phyloP scores from a whole-genome alignment of 2,888 invertebrate genomes.

The Sussaba pulchella region DNA sequence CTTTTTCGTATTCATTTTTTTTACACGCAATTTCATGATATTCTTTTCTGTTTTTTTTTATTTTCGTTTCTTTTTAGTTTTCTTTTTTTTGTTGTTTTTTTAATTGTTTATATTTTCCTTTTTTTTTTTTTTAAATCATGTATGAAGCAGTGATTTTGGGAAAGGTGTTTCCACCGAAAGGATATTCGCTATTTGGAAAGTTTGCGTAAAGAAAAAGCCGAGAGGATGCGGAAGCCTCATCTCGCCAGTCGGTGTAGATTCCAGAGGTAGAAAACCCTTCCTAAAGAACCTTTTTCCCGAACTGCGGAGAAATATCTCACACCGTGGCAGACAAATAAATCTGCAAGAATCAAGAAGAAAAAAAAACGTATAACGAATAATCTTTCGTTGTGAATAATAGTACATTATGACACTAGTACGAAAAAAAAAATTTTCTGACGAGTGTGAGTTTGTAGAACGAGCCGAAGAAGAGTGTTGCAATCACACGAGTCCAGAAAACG shows the following conservation, averaged over 20 bases:
- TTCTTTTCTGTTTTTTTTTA: conserved; percentile 24
- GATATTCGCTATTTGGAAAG: conserved; percentile 25
- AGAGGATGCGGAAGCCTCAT: too few species aligned
- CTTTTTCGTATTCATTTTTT: conserved; percentile 48
- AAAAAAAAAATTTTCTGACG: too few species aligned
- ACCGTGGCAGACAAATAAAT: conserved; percentile 53
- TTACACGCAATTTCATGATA: background rate
- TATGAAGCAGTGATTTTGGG: conserved; percentile 48
- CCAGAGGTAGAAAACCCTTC: conserved; percentile 5
- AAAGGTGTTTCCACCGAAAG: conserved; percentile 45
- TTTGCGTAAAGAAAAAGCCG: conserved; percentile 28
- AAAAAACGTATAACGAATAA: conserved; percentile 48
- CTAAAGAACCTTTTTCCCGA: too few species aligned
- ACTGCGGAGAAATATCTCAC: conserved; percentile 41
- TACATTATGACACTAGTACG: too few species aligned
- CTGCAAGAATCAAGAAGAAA: conserved; percentile 62
- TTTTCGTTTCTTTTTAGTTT: conserved; percentile 49
- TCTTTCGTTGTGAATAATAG: too few species aligned
- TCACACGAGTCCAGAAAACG: too few species aligned
- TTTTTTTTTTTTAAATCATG: conserved; percentile 27
- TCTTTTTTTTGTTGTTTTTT: conserved; percentile 1
- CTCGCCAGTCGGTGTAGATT: conserved; percentile 20
- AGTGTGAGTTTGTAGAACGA: too few species aligned
- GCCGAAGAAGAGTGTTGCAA: too few species aligned
- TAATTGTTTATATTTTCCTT: background rate